Base-by-base conservation (phyloP, 1,140 invertebrate species). In the Drosophila orosa region DNA sequence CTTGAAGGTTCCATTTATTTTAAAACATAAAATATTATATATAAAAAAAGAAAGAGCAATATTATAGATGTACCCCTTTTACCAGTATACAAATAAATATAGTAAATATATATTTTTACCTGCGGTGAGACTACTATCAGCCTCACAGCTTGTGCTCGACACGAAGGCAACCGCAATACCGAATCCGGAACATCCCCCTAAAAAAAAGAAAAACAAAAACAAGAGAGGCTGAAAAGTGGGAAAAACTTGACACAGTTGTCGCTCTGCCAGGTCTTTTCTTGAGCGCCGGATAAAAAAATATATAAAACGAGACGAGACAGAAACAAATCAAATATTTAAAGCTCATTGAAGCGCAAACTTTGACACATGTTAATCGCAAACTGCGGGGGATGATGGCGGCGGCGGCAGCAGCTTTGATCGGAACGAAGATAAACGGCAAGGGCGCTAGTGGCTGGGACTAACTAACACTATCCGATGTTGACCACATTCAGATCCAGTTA, bases 281-380 rank as follows among this genome's bases (percentile, higher is more conserved):
- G 24, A 24, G 44, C 44, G 17, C 29, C 22, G 29, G 13, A 27
- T 3, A 42, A 25, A 5, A 19, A 24, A 62, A 27, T 24, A 17
- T 13, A 33, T 19, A 58, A 35, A 65, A 19, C 15, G 9, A 45
- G 47, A 35, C 45, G 44, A 58, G 29, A 60, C 75, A 74, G 44
- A 83, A 89, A 78, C 80, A 80, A 89, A 89, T 89, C 84, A 89
- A 89, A 89, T 89, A 84, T 84, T 89, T 90, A 89, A 89, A 89
- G 84, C 84, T 80, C 77, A 89, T 80, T 89, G 85, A 78, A 80
- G 80, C 80, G 80, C 66, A 89, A 80, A 89, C 84, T 84, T 80
- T 80, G 84, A 87, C 83, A 80, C 83, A 87, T 87, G 84, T 78
- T 83, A 39, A 83, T 48, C 52, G 79, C 59, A 47, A 12, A 13